Evolutionary conservation across 1,140 invertebrate species (phyloP), one percentile per base, ranked within the genome.

Genomic region (Olivierus martensii): DNA sequence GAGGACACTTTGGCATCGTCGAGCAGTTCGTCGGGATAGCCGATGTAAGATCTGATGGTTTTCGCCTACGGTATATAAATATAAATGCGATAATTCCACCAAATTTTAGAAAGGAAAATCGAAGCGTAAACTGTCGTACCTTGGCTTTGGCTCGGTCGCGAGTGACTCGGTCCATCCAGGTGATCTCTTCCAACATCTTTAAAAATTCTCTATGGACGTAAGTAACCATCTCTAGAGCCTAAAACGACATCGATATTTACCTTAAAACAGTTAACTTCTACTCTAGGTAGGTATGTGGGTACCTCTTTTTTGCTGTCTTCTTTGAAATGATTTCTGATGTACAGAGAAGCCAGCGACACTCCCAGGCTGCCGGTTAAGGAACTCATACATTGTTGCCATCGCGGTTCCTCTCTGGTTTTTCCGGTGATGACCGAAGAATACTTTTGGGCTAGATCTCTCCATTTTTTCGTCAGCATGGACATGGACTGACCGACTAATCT

Each of bases 131-230:
- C n/a, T n/a, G n/a, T n/a, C n/a, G n/a, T n/a, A 52, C 56, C 38
- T 58, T 58, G 15, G 81, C 80, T 47, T 83, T 79, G 0, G 90
- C 91, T 10, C 81, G 75, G 49, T 74, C 70, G 44, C 81, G 76
- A 0, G 90, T 95, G 62, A 84, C 80, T 2, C 75, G 68, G 62
- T 95, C 90, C 87, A 96, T 94, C 92, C 92, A 96, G 34, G 81
- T 76, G 3, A 92, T 69, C 89, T 83, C 0, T 84, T 87, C 75
- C 11, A 64, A 19, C 11, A 64, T 56, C n/a, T 58, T 43, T 11
- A 64, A 43, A 43, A 64, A 64, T 51, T 64, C 62, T 39, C 57
- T 55, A 17, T 58, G 55, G 15, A 64, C 62, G 41, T 65, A 64
- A 18, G 54, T 61, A 6, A 65, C 63, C 63, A 64, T 65, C 46